Base-by-base conservation (phyloP, 2,888 invertebrate species). In the Epicampocera succincta region DNA sequence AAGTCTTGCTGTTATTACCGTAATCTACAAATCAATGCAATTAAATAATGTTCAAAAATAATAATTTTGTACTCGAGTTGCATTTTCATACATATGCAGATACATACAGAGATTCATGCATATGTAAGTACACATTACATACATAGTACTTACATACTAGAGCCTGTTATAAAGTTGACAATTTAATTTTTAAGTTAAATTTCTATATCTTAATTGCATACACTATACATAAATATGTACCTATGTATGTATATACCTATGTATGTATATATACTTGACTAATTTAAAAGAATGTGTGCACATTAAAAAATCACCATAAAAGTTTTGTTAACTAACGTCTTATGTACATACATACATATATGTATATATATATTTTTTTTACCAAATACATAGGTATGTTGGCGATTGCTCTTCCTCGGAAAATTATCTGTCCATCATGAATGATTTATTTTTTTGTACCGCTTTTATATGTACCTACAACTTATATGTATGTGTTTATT, bases 381-480 rank as follows among this genome's bases (percentile, higher is more conserved):
- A 15, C 21, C 33, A 46, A 52, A 61, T n/a, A n/a, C n/a, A n/a
- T 3, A 33, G 8, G 9, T 75, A 58, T 66, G 40, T 58, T 66
- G 66, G 29, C 19, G 44, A 48, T 75, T 72, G 33, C 1, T 33
- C 33, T 61, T 75, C 29, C 11, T 58, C 56, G 5, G 44, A 58
- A 33, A 54, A 29, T 63, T 54, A 68, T 12, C 42, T 72, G 52
- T 63, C 69, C n/a, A 13, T 46, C 19, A 48, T 38, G n/a, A 48
- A 61, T 12, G 11, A 54, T 4, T 46, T 33, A 79, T 12, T 15
- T 29, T 33, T 19, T 21, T 3, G 12, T 33, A 40, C 11, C 12
- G 2, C 11, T 63, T 61, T 50, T 8, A 21, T 25, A 61, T 42
- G 54, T 71, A 75, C 63, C 33, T 65, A 29, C 61, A 75, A 56